Conservation (phyloP, 1,140 invertebrate species). For the Megathymus violae region DNA sequence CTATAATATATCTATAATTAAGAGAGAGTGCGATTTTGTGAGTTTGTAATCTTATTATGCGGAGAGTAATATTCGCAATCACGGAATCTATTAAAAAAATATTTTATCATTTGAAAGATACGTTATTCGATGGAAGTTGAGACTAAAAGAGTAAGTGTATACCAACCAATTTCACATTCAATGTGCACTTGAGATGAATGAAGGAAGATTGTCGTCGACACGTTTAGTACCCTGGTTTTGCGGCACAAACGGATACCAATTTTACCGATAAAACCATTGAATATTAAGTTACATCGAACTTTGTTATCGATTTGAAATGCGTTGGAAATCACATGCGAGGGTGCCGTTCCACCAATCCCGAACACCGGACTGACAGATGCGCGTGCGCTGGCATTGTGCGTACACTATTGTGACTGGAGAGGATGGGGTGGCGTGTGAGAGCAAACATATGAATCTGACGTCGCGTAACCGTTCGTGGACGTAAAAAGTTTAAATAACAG, state of each 20-base stretch:
- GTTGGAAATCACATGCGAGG: constrained; percentile 69
- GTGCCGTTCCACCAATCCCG: constrained; percentile 64
- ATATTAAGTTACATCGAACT: constrained; percentile 65
- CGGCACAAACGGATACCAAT: background rate
- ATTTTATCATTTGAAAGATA: too few relatives aligned
- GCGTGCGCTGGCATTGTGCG: constrained; percentile 66
- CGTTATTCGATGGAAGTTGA: too few relatives aligned
- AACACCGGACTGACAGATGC: constrained; percentile 64
- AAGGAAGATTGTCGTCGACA: too few relatives aligned
- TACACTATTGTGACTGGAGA: constrained; percentile 56
- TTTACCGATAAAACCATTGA: constrained; percentile 34
- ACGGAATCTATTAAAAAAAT: too few relatives aligned
- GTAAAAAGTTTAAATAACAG: constrained; percentile 39
- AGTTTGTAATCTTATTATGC: too few relatives aligned
- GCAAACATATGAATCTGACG: constrained; percentile 55
- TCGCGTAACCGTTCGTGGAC: constrained; percentile 22
- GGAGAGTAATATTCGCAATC: too few relatives aligned
- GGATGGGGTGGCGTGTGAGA: constrained; percentile 59
- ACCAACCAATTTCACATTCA: too few relatives aligned
- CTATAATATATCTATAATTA: too few relatives aligned
- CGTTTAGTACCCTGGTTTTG: too few relatives aligned
- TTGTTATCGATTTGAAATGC: constrained; percentile 67
- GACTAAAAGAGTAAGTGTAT: too few relatives aligned
- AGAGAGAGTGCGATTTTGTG: too few relatives aligned
- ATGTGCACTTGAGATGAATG: too few relatives aligned